phyloP scores from a whole-genome alignment of 2,888 invertebrate species.

The Geotrupes spiniger region DNA sequence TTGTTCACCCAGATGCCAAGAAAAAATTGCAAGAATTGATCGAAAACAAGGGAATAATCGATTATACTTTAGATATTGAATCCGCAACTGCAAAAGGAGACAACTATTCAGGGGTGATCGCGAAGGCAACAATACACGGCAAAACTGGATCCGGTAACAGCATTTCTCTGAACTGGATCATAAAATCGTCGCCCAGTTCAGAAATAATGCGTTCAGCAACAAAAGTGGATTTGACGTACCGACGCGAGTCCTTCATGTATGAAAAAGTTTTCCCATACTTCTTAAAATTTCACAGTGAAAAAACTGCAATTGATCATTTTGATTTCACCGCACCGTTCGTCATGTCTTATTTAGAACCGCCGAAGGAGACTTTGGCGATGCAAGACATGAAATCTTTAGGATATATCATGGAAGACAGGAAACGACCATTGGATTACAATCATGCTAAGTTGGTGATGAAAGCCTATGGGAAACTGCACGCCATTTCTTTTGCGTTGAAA shows the following conservation, averaged over 20 bases:
- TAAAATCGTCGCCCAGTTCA: conserved; percentile 32
- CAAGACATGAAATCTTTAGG: conserved; percentile 32
- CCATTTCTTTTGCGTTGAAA: conserved; percentile 34
- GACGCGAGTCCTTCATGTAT: conserved; percentile 35
- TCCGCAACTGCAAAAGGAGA: conserved; percentile 33
- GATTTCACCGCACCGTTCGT: conserved; percentile 21
- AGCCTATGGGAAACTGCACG: conserved; percentile 34
- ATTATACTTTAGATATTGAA: not conserved
- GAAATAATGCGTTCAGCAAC: conserved; percentile 27
- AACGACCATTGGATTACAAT: conserved; percentile 29
- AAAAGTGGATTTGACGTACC: conserved; percentile 28
- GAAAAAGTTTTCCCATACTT: conserved; percentile 30
- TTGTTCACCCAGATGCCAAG: not conserved
- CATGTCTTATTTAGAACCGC: conserved; percentile 18
- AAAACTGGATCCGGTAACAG: conserved; percentile 13
- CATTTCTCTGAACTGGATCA: conserved; percentile 27
- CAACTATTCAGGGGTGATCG: conserved; percentile 35
- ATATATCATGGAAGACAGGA: conserved; percentile 27
- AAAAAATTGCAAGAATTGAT: not conserved
- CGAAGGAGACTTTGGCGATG: conserved; percentile 31
- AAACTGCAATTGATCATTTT: conserved; percentile 19
- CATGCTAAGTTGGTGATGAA: conserved; percentile 31
- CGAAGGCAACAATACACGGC: conserved; percentile 20
- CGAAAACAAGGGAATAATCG: not conserved
- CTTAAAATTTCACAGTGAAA: conserved; percentile 27